These are phyloP conservation scores for Romanogobio albipinnatus DNA, from an alignment of 2,113 vertebrate species.

Conservation along the genomic window DNA sequence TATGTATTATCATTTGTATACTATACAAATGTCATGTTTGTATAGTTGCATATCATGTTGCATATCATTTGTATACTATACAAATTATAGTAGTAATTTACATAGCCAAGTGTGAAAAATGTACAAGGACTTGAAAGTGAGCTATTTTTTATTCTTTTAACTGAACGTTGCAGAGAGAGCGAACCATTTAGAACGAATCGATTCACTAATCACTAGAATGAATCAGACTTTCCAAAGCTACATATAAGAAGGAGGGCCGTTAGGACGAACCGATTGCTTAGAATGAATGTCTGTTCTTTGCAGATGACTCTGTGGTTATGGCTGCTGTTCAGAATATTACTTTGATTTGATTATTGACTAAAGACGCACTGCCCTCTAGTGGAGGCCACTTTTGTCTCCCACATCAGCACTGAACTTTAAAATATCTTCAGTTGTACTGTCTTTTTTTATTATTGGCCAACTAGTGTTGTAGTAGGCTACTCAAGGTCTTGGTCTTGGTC, in stretches of 20 bases:
- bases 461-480: too few relatives aligned
- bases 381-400: not conserved
- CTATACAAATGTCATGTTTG: too few relatives aligned
- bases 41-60: too few relatives aligned
- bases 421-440: too few relatives aligned
- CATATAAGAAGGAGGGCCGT: not conserved
- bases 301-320: not conserved
- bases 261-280: not conserved
- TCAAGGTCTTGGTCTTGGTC: too few relatives aligned
- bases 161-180: not conserved
- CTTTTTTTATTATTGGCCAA: too few relatives aligned
- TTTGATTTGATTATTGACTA: not conserved
- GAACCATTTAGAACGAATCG: not conserved
- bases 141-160: not conserved
- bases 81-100: not conserved
- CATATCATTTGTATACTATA: too few relatives aligned
- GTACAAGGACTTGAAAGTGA: not conserved
- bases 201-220: not conserved
- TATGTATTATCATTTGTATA: too few relatives aligned
- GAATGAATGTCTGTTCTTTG: not conserved
- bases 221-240: not conserved
- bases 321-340: not conserved
- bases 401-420: too few relatives aligned
- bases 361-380: slow-evolving; percentile 19
- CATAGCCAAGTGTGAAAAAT: not conserved